These are phyloP conservation scores for Melanotaenia parkinsoni DNA, from an alignment of 2,797 vertebrate genomes.

Conservation along the genomic window DNA sequence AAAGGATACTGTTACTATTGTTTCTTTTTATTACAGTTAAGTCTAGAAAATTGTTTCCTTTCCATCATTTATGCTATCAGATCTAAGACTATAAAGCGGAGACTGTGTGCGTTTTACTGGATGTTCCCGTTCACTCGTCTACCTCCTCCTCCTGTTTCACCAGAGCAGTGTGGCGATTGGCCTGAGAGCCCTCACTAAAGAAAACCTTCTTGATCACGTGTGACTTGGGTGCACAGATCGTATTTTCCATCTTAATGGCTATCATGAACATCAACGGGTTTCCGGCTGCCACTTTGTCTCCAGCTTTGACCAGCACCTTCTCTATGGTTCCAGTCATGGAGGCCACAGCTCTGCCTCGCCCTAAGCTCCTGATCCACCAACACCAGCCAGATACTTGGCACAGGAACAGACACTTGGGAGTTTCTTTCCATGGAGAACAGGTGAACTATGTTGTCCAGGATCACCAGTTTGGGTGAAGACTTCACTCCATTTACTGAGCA, in stretches of 20 bases:
- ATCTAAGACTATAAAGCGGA: too few species aligned
- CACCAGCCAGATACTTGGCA: slow-evolving; percentile 88
- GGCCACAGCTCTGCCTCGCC: slow-evolving; percentile 83
- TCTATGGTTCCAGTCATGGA: slow-evolving; percentile 98
- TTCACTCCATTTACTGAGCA: slow-evolving; percentile 88
- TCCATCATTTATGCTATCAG: too few species aligned
- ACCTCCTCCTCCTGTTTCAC: slow-evolving; percentile 89
- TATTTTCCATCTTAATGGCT: slow-evolving; percentile 99
- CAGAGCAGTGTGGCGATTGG: slow-evolving; percentile 87
- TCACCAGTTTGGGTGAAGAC: slow-evolving; percentile 88
- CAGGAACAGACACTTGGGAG: slow-evolving; percentile 85
- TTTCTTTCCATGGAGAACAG: slow-evolving; percentile 91
- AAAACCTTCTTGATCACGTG: slow-evolving; percentile 91
- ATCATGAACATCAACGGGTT: slow-evolving; percentile 96
- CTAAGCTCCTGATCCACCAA: slow-evolving; percentile 79
- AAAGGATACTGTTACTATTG: too few species aligned
- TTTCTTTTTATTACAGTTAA: too few species aligned
- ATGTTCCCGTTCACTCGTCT: slow-evolving; percentile 19
- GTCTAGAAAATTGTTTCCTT: too few species aligned
- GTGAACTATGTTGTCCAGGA: slow-evolving; percentile 89
- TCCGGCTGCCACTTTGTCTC: slow-evolving; percentile 90
- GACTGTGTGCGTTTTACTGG: slow-evolving; percentile 43
- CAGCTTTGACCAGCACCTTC: slow-evolving; percentile 96
- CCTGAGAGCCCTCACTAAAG: slow-evolving; percentile 93
- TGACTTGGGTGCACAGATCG: slow-evolving; percentile 90